Conservation (phyloP, 2,888 invertebrate species). For the Slavum lentiscoides region DNA sequence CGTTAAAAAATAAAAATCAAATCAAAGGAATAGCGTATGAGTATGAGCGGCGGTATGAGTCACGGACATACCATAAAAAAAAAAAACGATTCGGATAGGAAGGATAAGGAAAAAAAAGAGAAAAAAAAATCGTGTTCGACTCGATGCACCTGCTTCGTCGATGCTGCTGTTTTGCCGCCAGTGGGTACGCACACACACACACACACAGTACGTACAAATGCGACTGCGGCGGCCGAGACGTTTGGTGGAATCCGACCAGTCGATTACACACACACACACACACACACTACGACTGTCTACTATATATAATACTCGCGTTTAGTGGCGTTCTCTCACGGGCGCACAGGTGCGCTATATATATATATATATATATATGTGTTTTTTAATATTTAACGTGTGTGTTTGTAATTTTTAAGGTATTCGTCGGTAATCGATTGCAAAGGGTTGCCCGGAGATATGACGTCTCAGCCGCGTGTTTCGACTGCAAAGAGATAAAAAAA, state of each 20-base stretch:
- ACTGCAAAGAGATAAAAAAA: background rate
- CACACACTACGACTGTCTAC: background rate
- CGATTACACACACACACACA: conserved; percentile 18
- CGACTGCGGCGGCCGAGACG: conserved; percentile 1
- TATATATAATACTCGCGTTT: background rate
- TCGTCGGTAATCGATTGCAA: conserved; percentile 17
- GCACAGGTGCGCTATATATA: conserved; percentile 38
- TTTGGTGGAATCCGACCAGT: conserved; percentile 41
- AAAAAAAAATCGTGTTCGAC: conserved; percentile 49
- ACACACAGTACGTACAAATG: background rate
- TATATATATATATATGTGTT: too few species aligned
- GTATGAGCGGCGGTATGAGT: conserved; percentile 20
- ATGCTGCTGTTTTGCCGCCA: conserved; percentile 31
- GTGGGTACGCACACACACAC: background rate
- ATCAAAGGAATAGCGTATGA: too few species aligned
- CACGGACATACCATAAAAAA: conserved; percentile 32
- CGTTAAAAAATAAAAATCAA: conserved; percentile 33
- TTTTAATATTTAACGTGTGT: background rate
- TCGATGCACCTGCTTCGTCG: conserved; percentile 46
- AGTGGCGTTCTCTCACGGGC: conserved; percentile 38
- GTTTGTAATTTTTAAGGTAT: background rate
- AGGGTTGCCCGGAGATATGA: conserved; percentile 4
- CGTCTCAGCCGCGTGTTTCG: too few species aligned
- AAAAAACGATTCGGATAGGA: conserved; percentile 43
- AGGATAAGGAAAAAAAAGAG: background rate